phyloP scores from a whole-genome alignment of 2,113 vertebrate species.

The Clarias batrachus region DNA sequence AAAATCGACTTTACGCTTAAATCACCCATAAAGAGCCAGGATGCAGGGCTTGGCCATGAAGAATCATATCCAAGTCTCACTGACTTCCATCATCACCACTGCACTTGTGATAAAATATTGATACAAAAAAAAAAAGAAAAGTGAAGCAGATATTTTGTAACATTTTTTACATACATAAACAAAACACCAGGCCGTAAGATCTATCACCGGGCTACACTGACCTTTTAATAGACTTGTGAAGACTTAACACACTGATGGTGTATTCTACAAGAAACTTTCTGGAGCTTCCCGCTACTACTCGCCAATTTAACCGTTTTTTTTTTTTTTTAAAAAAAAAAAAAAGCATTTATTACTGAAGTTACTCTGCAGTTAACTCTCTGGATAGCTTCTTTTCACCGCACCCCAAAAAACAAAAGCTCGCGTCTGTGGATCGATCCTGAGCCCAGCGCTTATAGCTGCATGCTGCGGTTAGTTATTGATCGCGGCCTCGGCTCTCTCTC shows the following conservation, averaged over 20 bases:
- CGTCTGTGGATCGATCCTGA: conserved; percentile 67
- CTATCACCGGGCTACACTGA: background rate
- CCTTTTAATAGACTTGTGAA: background rate
- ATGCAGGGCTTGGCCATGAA: conserved; percentile 1
- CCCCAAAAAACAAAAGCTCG: conserved; percentile 76
- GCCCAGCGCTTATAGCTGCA: conserved; percentile 68
- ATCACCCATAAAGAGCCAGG: conserved; percentile 24
- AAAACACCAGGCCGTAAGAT: background rate
- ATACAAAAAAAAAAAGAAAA: background rate
- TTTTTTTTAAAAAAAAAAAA: no score
- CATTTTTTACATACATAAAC: background rate
- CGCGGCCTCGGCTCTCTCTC: conserved; percentile 59
- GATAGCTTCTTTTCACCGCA: conserved; percentile 71
- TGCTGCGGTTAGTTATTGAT: conserved; percentile 79
- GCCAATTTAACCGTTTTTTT: background rate
- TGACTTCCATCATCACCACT: background rate
- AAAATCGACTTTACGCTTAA: conserved; percentile 28
- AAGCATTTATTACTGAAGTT: conserved; percentile 20
- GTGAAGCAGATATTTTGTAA: background rate
- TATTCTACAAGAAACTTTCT: background rate
- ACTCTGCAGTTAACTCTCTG: conserved; percentile 17
- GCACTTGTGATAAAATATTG: background rate
- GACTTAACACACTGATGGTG: background rate
- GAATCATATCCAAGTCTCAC: conserved; percentile 6
- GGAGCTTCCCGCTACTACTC: background rate